These are phyloP conservation scores for Caenorhabditis briggsae DNA, from an alignment of 1,140 invertebrate genomes.

Conservation along the genomic window DNA sequence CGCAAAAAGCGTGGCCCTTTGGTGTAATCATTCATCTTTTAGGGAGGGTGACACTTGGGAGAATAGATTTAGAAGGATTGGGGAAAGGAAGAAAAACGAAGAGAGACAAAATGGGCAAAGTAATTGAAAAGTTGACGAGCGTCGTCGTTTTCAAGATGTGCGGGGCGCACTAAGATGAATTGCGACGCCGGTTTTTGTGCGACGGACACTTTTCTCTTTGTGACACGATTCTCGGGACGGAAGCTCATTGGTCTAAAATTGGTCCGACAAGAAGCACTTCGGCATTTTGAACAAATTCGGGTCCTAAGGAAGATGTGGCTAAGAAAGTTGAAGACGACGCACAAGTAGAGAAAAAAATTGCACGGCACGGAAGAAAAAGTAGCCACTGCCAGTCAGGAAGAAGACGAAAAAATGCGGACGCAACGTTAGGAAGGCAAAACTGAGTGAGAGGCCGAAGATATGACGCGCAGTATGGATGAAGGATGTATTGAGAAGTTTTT, in stretches of 20 bases:
- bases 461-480: conserved; percentile 45
- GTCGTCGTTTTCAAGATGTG: conserved; percentile 53
- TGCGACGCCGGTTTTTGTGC: conserved; percentile 8
- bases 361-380: conserved; percentile 30
- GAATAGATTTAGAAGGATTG: conserved; percentile 36
- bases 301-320: background rate
- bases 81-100: background rate
- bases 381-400: background rate
- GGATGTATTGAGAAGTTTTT: conserved; percentile 30
- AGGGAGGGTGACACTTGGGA: conserved; percentile 39
- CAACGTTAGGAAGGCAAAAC: conserved; percentile 29
- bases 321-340: background rate
- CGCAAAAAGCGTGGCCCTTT: conserved; percentile 49
- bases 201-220: background rate
- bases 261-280: background rate
- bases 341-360: background rate
- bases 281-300: conserved; percentile 27
- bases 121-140: conserved; percentile 56
- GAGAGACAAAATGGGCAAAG: conserved; percentile 25
- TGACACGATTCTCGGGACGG: background rate
- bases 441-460: background rate
- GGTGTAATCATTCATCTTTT: conserved; percentile 55
- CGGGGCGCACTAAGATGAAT: conserved; percentile 18
- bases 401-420: conserved; percentile 23
- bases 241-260: conserved; percentile 12